Evolutionary conservation across 2,888 invertebrate genomes (phyloP).

Genomic region (Gryllus longicercus): DNA sequence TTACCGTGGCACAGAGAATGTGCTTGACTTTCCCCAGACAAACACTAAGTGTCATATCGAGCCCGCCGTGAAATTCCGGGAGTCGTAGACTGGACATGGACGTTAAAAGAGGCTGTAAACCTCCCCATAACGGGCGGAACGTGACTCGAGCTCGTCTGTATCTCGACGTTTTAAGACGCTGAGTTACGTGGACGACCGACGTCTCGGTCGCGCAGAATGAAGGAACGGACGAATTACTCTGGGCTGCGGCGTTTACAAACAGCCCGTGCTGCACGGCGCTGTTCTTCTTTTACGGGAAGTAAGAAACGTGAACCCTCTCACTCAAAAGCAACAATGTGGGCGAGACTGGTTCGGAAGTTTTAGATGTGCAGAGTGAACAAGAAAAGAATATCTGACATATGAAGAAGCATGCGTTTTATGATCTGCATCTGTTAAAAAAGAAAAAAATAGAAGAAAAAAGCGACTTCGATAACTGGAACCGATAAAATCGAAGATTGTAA

Average conservation of each 20-base stretch:
- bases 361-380: too few species aligned
- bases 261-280: too few species aligned
- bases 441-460: too few species aligned
- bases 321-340: neutral
- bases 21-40: too few species aligned
- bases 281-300: neutral
- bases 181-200: neutral
- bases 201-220: neutral
- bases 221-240: neutral
- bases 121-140: neutral
- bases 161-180: slow-evolving; percentile 11
- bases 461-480: too few species aligned
- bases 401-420: too few species aligned
- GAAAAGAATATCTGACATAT: too few species aligned
- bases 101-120: neutral
- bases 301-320: neutral
- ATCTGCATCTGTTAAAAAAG: too few species aligned
- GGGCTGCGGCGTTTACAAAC: too few species aligned
- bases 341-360: neutral
- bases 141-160: neutral
- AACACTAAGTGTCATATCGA: too few species aligned
- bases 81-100: neutral
- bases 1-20: too few species aligned
- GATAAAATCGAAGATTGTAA: too few species aligned
- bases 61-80: neutral